Percentiles rank a stretch among this genome's conserved stretches.
These are phyloP conservation scores for Astur gentilis DNA, from an alignment of 2,113 vertebrate genomes.

Conservation along the genomic window DNA sequence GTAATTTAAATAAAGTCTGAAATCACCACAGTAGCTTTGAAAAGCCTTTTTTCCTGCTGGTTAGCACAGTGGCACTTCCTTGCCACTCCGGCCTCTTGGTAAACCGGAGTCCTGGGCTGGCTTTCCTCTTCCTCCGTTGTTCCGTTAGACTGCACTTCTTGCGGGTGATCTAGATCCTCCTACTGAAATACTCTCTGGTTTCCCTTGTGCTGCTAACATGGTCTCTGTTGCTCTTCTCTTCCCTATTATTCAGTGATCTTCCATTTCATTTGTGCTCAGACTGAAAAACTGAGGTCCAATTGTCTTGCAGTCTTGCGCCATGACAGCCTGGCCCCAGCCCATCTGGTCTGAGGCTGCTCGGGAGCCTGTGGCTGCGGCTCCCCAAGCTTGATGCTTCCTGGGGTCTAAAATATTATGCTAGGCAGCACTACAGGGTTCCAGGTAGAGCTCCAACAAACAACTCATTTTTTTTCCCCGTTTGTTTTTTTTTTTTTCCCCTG, in stretches of 20 bases:
- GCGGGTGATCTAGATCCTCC: no score
- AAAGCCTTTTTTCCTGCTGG: neutral
- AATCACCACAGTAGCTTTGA: neutral
- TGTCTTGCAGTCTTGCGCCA: neutral
- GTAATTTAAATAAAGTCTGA: neutral
- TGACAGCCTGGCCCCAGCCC: neutral
- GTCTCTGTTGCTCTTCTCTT: neutral
- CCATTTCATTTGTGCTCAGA: neutral
- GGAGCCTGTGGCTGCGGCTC: neutral
- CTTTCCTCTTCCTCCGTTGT: neutral
- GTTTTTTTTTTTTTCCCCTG: no score
- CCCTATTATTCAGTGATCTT: neutral
- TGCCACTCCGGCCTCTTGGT: neutral
- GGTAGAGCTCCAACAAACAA: neutral
- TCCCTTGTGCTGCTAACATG: neutral
- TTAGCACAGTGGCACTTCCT: neutral
- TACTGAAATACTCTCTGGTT: rapidly evolving
- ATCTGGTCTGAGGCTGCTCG: rapidly evolving
- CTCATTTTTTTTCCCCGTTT: neutral
- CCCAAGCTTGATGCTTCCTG: neutral
- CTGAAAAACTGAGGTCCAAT: rapidly evolving
- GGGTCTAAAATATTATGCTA: neutral
- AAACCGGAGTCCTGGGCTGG: neutral
- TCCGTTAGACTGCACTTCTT: neutral
- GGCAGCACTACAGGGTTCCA: neutral